phyloP scores from a whole-genome alignment of 2,888 invertebrate species.

The Ectobius pallidus region DNA sequence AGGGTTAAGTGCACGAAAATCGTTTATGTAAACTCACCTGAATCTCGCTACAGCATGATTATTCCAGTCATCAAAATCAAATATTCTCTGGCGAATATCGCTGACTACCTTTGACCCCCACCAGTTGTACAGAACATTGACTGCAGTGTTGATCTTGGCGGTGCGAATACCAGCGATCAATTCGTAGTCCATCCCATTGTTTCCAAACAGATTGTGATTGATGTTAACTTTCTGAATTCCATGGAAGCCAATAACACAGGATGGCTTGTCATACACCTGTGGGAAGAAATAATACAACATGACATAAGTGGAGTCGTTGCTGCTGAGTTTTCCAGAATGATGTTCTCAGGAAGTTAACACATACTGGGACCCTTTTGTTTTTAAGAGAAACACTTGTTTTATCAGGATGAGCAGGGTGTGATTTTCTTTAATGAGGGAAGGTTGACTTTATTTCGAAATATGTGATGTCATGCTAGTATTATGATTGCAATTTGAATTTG shows the following conservation, averaged over 20 bases:
- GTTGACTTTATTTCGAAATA: too few species aligned
- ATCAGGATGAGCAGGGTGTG: too few species aligned
- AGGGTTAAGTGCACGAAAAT: too few species aligned
- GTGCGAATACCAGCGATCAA: slow-evolving; percentile 86
- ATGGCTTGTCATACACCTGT: slow-evolving; percentile 58
- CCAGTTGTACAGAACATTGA: slow-evolving; percentile 94
- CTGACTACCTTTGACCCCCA: slow-evolving; percentile 85
- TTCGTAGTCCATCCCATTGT: slow-evolving; percentile 86
- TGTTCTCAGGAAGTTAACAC: neutral
- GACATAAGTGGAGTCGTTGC: neutral
- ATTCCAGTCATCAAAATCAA: slow-evolving; percentile 99
- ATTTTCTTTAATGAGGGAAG: too few species aligned
- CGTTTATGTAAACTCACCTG: too few species aligned
- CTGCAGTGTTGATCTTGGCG: slow-evolving; percentile 81
- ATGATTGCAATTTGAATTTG: too few species aligned
- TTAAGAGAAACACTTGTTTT: slow-evolving; percentile 45
- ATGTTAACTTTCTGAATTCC: slow-evolving; percentile 94
- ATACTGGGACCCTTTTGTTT: slow-evolving; percentile 42
- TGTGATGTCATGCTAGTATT: too few species aligned
- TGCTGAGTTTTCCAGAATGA: neutral
- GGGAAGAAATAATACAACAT: too few species aligned
- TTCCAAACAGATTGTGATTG: slow-evolving; percentile 85
- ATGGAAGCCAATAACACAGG: slow-evolving; percentile 87
- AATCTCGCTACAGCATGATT: slow-evolving; percentile 93
- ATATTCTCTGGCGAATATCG: slow-evolving; percentile 82